A percentile compares a stretch with the other conserved stretches of the same genome.
phyloP scores from a whole-genome alignment of 2,888 invertebrate species.

The Ectobius pallidus region DNA sequence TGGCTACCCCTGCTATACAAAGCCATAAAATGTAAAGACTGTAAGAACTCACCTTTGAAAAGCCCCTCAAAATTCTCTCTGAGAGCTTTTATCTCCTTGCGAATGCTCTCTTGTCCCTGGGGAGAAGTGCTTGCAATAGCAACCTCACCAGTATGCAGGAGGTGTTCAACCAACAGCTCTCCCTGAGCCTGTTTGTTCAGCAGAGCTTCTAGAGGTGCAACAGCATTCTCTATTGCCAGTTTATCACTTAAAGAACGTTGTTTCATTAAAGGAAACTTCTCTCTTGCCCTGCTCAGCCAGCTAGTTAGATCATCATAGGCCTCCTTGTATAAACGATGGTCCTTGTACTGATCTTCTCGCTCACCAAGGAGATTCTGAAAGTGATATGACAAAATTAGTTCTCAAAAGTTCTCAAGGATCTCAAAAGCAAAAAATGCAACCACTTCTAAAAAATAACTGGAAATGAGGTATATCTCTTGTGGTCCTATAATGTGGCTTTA shows the following conservation, averaged over 20 bases:
- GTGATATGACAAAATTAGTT: too few species aligned
- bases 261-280: conserved; percentile 86
- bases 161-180: conserved; percentile 82
- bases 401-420: too few species aligned
- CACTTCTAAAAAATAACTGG: too few species aligned
- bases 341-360: conserved; percentile 84
- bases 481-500: too few species aligned
- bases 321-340: conserved; percentile 89
- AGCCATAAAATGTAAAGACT: too few species aligned
- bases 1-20: too few species aligned
- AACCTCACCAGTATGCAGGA: conserved; percentile 87
- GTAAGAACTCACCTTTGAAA: conserved; percentile 69
- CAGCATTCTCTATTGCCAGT: conserved; percentile 85
- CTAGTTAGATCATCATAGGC: conserved; percentile 87
- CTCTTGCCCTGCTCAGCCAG: conserved; percentile 87
- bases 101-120: conserved; percentile 79
- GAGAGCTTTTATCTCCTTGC: conserved; percentile 83
- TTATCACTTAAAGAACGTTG: conserved; percentile 86
- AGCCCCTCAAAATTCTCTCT: conserved; percentile 84
- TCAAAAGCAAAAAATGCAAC: too few species aligned
- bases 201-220: conserved; percentile 83
- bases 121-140: conserved; percentile 82
- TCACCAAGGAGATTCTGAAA: conserved; percentile 70
- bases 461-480: too few species aligned
- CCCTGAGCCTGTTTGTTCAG: conserved; percentile 91